phyloP scores from a whole-genome alignment of 2,888 invertebrate species.

The Calameuta filiformis region DNA sequence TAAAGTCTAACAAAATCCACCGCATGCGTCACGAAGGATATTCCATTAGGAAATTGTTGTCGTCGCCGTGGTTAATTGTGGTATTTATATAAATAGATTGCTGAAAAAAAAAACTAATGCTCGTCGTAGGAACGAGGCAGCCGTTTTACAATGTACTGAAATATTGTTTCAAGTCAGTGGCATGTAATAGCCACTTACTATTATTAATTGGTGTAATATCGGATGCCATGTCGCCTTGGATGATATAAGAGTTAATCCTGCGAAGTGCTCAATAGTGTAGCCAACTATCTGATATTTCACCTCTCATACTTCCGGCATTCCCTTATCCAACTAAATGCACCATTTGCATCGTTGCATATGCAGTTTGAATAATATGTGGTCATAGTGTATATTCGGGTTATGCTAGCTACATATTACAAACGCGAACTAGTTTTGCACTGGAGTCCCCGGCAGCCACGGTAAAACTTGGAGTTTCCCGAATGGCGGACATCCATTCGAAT shows the following conservation, averaged over 20 bases:
- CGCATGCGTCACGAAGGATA: neutral
- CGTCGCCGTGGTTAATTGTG: neutral
- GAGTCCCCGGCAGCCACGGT: slow-evolving; percentile 17
- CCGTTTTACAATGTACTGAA: neutral
- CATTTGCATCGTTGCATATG: slow-evolving; percentile 30
- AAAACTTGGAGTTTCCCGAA: slow-evolving; percentile 30
- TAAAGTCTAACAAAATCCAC: no score
- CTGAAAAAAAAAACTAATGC: neutral
- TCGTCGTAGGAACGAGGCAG: neutral
- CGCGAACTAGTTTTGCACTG: slow-evolving; percentile 12
- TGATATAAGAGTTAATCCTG: slow-evolving; percentile 36
- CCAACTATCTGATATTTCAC: neutral
- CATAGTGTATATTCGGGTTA: slow-evolving; percentile 20
- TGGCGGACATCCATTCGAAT: slow-evolving; percentile 35
- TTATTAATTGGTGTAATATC: slow-evolving; percentile 32
- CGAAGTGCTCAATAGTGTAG: slow-evolving; percentile 19
- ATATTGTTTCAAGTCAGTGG: neutral
- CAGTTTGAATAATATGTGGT: slow-evolving; percentile 28
- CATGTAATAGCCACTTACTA: slow-evolving; percentile 17
- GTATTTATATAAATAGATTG: neutral
- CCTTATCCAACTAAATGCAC: neutral
- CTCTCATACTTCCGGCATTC: neutral
- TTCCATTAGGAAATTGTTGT: neutral
- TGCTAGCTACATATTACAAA: slow-evolving; percentile 14
- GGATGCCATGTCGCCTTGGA: slow-evolving; percentile 14